Evolutionary conservation across 92 coral and sea anemone species (phyloP).

Genomic region (Heteractis magnifica): DNA sequence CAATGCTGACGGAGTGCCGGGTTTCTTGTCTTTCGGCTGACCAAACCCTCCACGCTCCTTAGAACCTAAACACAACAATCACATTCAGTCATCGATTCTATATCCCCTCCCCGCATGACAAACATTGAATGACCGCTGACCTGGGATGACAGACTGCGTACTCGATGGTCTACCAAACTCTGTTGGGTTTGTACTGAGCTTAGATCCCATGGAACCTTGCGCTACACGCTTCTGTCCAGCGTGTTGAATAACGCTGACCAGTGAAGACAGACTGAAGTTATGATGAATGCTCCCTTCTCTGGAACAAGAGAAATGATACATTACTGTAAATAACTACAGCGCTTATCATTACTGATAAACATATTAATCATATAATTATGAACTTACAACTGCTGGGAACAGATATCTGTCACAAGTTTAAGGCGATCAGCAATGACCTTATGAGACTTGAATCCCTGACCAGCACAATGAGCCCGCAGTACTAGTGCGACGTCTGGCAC

Average conservation of each 20-base stretch:
- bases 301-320: neutral
- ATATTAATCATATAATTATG: neutral
- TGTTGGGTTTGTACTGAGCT: slow-evolving; percentile 51
- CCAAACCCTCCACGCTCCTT: slow-evolving; percentile 64
- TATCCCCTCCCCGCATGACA: neutral
- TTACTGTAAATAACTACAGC: neutral
- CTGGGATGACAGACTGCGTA: slow-evolving; percentile 66
- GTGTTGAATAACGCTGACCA: slow-evolving; percentile 70
- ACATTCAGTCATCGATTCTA: neutral
- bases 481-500: slow-evolving; percentile 85
- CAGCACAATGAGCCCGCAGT: slow-evolving; percentile 95
- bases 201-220: slow-evolving; percentile 70
- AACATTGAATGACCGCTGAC: slow-evolving; percentile 31
- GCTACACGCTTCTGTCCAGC: slow-evolving; percentile 72
- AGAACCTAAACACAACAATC: slow-evolving; percentile 4
- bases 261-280: slow-evolving; percentile 87
- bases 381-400: slow-evolving; percentile 88
- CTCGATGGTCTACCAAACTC: slow-evolving; percentile 76
- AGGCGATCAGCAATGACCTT: slow-evolving; percentile 91
- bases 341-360: neutral
- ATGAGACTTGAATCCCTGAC: slow-evolving; percentile 97
- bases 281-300: slow-evolving; percentile 55
- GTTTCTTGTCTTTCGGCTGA: slow-evolving; percentile 82
- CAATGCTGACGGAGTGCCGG: slow-evolving; percentile 85
- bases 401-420: slow-evolving; percentile 76